Base-by-base conservation (phyloP, 2,888 invertebrate genomes). In the Coleophora deauratella region DNA sequence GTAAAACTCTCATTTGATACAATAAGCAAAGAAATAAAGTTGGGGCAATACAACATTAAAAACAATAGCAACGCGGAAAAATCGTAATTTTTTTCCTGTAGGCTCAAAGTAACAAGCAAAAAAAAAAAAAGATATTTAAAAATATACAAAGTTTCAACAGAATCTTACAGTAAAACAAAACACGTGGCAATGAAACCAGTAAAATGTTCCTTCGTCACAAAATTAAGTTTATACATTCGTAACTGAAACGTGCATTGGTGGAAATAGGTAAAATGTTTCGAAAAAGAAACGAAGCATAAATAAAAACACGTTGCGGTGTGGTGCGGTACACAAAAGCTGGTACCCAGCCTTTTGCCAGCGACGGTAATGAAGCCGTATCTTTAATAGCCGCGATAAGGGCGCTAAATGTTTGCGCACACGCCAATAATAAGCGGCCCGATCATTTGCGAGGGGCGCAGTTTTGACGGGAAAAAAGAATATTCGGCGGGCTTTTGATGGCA, bases 381-480 rank as follows among this genome's bases (percentile, higher is more conserved):
- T 76, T 84, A 85, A 84, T 81, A 72, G 81, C 62, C 59, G 57
- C 72, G 85, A 84, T 85, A 85, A 85, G 81, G 73, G 69, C 59
- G 75, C 74, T 78, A 79, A 84, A 85, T 85, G 85, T 81, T 82
- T 80, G 84, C 67, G 79, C 77, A 77, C 84, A 82, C 82, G 82
- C 84, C 80, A 82, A 84, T 82, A 82, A 84, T 84, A 84, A 81
- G 76, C 74, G 76, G 52, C 63, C 64, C 72, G 78, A 80, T 81
- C 84, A 80, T 82, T 81, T 81, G 71, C 72, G 74, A 66, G 69
- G 79, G 73, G 72, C 64, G 64, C 58, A 59, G 58, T 52, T 59
- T 58, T 69, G 68, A 66, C 62, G 65, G 64, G 67, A 71, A 77
- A 78, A 75, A 75, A 68, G 61, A 68, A 66, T 61, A 66, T 66